Conservation (phyloP, 2,797 vertebrate species). For the Enteromius afrohamiltoni region DNA sequence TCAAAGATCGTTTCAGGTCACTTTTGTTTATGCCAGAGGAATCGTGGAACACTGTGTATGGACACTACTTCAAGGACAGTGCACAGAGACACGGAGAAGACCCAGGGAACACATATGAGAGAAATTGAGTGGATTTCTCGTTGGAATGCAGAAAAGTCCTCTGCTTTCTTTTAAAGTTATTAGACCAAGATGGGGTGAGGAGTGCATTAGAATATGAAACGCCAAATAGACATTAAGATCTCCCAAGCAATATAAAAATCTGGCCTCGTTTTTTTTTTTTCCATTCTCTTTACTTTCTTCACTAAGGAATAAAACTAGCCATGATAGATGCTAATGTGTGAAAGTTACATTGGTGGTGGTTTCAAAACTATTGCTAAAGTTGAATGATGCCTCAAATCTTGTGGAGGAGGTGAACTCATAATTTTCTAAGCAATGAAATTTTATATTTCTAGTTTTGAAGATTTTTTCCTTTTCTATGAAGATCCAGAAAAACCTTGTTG, state of each 20-base stretch:
- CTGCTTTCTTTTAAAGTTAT: slow-evolving; percentile 66
- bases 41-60: slow-evolving; percentile 52
- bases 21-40: slow-evolving; percentile 55
- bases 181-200: slow-evolving; percentile 64
- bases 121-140: slow-evolving; percentile 45
- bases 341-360: no score
- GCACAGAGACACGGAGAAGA: slow-evolving; percentile 45
- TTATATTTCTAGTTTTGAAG: background rate
- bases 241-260: slow-evolving; percentile 43
- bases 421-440: background rate
- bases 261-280: background rate
- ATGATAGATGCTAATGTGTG: background rate
- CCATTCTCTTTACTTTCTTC: slow-evolving; percentile 15
- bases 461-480: background rate
- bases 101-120: slow-evolving; percentile 60
- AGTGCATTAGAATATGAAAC: slow-evolving; percentile 55
- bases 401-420: background rate
- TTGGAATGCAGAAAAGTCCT: slow-evolving; percentile 61
- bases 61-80: slow-evolving; percentile 47
- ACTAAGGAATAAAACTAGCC: background rate
- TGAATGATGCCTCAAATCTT: background rate
- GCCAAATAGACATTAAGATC: slow-evolving; percentile 48
- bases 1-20: slow-evolving; percentile 53
- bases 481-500: background rate
- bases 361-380: background rate